Percentiles rank a stretch among this genome's conserved stretches.
These are phyloP conservation scores for Volucella inflata DNA, from an alignment of 2,888 invertebrate species.

Conservation along the genomic window DNA sequence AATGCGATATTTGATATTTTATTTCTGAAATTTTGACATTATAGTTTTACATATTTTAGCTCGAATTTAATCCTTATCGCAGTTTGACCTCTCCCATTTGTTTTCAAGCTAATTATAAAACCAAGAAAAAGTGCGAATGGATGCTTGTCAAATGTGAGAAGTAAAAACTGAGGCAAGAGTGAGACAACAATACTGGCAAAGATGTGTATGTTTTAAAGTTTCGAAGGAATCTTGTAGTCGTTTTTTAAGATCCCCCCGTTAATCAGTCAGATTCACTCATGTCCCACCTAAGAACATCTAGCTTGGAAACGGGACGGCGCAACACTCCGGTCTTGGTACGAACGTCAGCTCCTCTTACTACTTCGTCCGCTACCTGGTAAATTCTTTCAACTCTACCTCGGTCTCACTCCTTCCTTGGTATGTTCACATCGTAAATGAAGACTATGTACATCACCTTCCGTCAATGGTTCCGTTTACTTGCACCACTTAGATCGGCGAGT, in stretches of 20 bases:
- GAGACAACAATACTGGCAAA: no score
- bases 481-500: slow-evolving; percentile 61
- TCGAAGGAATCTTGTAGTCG: no score
- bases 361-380: slow-evolving; percentile 32
- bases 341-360: slow-evolving; percentile 47
- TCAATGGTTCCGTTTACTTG: slow-evolving; percentile 35
- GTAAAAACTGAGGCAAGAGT: no score
- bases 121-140: no score
- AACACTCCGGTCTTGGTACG: not conserved
- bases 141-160: no score
- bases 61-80: no score
- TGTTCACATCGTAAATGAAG: slow-evolving; percentile 55
- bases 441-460: slow-evolving; percentile 45
- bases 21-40: no score
- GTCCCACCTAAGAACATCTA: not conserved
- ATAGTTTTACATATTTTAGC: no score
- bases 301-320: slow-evolving; percentile 3
- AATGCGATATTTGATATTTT: no score
- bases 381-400: slow-evolving; percentile 39
- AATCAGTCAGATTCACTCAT: not conserved
- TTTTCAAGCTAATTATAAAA: no score
- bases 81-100: no score
- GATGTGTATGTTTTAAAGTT: no score
- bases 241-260: not conserved
- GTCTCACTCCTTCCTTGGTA: slow-evolving; percentile 52